phyloP scores from a whole-genome alignment of 2,797 vertebrate genomes.

The Margarornis squamiger region DNA sequence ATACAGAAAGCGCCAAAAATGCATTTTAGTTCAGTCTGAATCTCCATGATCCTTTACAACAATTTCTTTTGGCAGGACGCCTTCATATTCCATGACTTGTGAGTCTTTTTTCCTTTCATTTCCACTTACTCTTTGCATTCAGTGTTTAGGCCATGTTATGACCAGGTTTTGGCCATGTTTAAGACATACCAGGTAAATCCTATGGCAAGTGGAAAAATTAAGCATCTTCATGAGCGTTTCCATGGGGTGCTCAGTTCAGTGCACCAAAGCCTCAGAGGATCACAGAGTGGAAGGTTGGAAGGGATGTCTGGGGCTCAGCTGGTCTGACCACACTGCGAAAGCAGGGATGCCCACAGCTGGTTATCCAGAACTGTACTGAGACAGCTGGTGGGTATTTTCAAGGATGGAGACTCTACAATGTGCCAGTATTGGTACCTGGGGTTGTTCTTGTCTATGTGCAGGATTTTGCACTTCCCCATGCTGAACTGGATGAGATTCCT shows the following conservation, averaged over 20 bases:
- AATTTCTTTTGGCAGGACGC: neutral
- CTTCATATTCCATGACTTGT: neutral
- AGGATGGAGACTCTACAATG: neutral
- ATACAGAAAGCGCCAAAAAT: neutral
- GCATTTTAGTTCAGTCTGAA: neutral
- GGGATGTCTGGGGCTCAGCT: neutral
- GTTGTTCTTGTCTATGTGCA: neutral
- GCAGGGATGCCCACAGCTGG: neutral
- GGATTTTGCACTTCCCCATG: neutral
- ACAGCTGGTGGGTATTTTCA: neutral
- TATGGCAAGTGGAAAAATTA: neutral
- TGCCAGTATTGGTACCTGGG: neutral
- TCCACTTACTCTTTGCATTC: neutral
- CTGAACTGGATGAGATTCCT: neutral
- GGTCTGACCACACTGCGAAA: neutral
- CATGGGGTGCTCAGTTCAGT: accelerated
- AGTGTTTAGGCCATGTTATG: neutral
- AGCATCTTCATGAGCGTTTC: neutral
- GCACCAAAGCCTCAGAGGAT: neutral
- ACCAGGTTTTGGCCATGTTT: neutral
- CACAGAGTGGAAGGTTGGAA: neutral
- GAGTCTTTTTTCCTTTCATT: neutral
- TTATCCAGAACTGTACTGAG: neutral
- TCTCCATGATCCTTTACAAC: neutral
- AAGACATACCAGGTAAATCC: neutral